Percentiles rank a stretch among this genome's conserved stretches.
phyloP scores from a whole-genome alignment of 2,113 vertebrate genomes.

The Vidua chalybeata region DNA sequence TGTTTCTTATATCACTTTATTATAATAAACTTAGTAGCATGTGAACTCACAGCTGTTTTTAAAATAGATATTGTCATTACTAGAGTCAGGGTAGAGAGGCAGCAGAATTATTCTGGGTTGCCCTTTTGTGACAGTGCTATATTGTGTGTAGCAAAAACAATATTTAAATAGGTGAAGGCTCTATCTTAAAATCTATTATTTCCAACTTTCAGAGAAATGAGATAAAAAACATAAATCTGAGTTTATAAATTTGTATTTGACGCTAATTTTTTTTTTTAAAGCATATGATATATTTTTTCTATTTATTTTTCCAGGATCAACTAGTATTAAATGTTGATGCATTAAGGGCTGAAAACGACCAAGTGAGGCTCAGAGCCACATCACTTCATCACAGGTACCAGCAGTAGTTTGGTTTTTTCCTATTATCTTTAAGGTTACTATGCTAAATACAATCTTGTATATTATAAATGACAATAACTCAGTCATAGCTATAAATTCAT shows the following conservation, averaged over 20 bases:
- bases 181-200: not conserved
- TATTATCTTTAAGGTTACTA: not conserved
- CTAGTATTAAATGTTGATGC: constrained; percentile 88
- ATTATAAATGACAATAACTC: not conserved
- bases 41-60: not conserved
- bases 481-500: not conserved
- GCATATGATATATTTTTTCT: not conserved
- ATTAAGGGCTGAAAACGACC: constrained; percentile 86
- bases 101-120: not conserved
- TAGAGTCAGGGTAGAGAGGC: not conserved
- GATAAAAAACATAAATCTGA: not conserved
- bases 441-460: not conserved
- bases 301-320: constrained; percentile 81
- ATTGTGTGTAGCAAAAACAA: not conserved
- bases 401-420: not conserved
- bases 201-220: not conserved
- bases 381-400: constrained; percentile 85
- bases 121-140: not conserved
- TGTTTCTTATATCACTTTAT: not conserved
- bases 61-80: not conserved
- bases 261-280: not conserved
- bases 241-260: not conserved
- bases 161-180: not conserved
- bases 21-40: not conserved
- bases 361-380: constrained; percentile 84